Evolutionary conservation across 2,888 invertebrate genomes (phyloP).

Genomic region (Chalcosyrphus nemorum): DNA sequence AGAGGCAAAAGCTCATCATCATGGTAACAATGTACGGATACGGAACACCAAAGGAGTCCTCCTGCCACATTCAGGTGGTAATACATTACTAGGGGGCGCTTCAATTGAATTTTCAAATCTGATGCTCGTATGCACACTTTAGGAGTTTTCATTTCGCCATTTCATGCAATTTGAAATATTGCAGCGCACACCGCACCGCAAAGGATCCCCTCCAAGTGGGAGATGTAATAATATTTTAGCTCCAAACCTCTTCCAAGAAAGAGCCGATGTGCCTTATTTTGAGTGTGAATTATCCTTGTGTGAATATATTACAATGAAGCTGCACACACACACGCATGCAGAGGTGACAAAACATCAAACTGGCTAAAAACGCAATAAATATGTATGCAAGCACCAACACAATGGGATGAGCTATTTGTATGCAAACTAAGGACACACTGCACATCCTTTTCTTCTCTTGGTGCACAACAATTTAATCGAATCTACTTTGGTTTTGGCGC

Average conservation of each 20-base stretch:
- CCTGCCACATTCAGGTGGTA: constrained; percentile 54
- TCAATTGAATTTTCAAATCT: constrained; percentile 73
- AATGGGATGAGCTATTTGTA: constrained; percentile 55
- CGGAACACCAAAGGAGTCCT: too few relatives aligned
- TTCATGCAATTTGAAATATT: constrained; percentile 66
- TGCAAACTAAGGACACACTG: constrained; percentile 51
- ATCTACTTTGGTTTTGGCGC: constrained; percentile 34
- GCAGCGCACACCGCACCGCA: too few relatives aligned
- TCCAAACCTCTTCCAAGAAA: not conserved
- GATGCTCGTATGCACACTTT: constrained; percentile 69
- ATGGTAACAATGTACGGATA: constrained; percentile 51
- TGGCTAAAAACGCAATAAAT: constrained; percentile 66
- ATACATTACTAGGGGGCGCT: constrained; percentile 56
- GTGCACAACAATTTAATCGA: constrained; percentile 62
- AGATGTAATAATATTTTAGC: not conserved
- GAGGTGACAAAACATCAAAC: constrained; percentile 64
- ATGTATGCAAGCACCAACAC: constrained; percentile 57
- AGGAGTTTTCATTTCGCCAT: constrained; percentile 61
- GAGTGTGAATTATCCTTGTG: not conserved
- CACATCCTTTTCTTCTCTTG: not conserved
- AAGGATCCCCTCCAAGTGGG: too few relatives aligned
- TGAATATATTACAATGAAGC: constrained; percentile 9
- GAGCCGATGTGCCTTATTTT: constrained; percentile 20
- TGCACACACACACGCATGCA: constrained; percentile 16
- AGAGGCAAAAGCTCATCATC: constrained; percentile 53